These are phyloP conservation scores for Contarinia nasturtii DNA, from an alignment of 1,140 invertebrate genomes.

Conservation along the genomic window DNA sequence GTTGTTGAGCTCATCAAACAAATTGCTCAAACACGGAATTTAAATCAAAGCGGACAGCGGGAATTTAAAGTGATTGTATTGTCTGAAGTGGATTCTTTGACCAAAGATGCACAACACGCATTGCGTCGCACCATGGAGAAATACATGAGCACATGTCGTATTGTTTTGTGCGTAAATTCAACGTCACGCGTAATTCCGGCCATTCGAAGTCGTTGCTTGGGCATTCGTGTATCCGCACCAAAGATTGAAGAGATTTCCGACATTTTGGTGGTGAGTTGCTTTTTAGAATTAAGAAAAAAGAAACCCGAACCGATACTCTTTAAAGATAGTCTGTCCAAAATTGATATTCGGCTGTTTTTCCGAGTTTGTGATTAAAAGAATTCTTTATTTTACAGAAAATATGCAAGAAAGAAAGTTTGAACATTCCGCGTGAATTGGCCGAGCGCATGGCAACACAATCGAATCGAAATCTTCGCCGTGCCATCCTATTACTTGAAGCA, in stretches of 20 bases:
- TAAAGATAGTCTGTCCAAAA: too few species aligned
- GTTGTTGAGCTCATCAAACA: slow-evolving; percentile 96
- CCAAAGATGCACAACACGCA: slow-evolving; percentile 95
- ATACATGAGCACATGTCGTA: slow-evolving; percentile 83
- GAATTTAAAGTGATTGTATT: slow-evolving; percentile 95
- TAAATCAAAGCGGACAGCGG: slow-evolving; percentile 66
- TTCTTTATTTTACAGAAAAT: too few species aligned
- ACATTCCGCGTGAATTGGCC: slow-evolving; percentile 58
- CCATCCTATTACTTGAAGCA: slow-evolving; percentile 85
- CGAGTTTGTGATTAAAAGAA: too few species aligned
- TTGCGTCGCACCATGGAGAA: slow-evolving; percentile 98
- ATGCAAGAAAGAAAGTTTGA: slow-evolving; percentile 72
- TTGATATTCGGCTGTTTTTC: too few species aligned
- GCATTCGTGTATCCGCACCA: slow-evolving; percentile 78
- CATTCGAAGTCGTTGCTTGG: slow-evolving; percentile 84
- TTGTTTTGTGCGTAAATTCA: slow-evolving; percentile 90
- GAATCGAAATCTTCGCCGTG: slow-evolving; percentile 80
- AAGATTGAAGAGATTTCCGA: slow-evolving; percentile 51
- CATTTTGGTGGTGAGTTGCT: slow-evolving; percentile 29
- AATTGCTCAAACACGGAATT: slow-evolving; percentile 88
- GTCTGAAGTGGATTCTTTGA: slow-evolving; percentile 89
- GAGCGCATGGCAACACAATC: slow-evolving; percentile 59
- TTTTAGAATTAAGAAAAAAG: too few species aligned
- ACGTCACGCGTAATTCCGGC: slow-evolving; percentile 89
- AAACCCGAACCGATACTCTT: too few species aligned